Conservation (phyloP, 2,797 vertebrate genomes). For the Xenopus petersii region DNA sequence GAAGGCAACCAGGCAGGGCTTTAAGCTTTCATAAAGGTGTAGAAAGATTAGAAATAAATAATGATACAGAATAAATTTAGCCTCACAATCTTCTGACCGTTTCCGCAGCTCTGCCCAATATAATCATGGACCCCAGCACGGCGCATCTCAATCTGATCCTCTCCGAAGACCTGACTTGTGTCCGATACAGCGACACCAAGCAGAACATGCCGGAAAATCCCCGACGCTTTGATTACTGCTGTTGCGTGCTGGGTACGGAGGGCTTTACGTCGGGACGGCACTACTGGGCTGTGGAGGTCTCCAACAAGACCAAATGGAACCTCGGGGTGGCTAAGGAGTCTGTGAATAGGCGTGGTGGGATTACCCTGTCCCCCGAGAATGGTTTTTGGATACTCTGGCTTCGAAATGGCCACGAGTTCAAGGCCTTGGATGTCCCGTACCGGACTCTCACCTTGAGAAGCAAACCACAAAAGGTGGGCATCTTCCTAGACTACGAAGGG, state of each 20-base stretch:
- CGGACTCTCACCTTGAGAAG: slow-evolving; percentile 53
- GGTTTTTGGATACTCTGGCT: slow-evolving; percentile 71
- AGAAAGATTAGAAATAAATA: too few relatives aligned
- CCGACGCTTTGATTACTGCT: slow-evolving; percentile 69
- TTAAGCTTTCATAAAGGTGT: too few relatives aligned
- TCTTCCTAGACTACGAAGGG: slow-evolving; percentile 67
- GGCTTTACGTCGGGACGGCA: slow-evolving; percentile 60
- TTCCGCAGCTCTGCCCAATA: slow-evolving; percentile 30
- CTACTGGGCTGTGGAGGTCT: slow-evolving; percentile 58
- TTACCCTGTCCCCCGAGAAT: slow-evolving; percentile 64
- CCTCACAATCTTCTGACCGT: too few relatives aligned
- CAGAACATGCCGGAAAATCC: slow-evolving; percentile 23
- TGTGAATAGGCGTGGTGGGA: slow-evolving; percentile 66
- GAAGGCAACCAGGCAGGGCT: too few relatives aligned
- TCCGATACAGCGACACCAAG: slow-evolving; percentile 20
- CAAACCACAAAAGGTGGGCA: slow-evolving; percentile 59
- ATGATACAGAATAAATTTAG: too few relatives aligned
- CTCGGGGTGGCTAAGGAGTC: slow-evolving; percentile 68
- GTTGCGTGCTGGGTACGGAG: slow-evolving; percentile 68
- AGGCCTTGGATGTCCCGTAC: slow-evolving; percentile 61
- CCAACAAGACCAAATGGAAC: slow-evolving; percentile 67
- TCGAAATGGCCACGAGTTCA: slow-evolving; percentile 61
- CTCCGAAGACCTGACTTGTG: slow-evolving; percentile 13
- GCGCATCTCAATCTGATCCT: slow-evolving; percentile 49
- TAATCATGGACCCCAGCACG: slow-evolving; percentile 55